Evolutionary conservation across 2,888 invertebrate genomes (phyloP).

Genomic region (Acronicta aceris): DNA sequence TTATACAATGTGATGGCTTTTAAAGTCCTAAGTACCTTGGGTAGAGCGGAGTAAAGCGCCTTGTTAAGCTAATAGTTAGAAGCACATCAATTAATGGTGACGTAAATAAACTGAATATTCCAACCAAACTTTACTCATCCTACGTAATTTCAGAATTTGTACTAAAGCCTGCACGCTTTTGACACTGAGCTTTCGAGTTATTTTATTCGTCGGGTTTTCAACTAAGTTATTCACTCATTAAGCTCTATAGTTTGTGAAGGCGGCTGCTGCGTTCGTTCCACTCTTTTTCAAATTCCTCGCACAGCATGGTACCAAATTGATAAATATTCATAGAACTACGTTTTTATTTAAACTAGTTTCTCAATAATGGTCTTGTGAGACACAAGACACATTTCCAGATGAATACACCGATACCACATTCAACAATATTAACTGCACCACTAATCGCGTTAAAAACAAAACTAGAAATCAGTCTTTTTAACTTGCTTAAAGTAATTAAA

Average conservation of each 20-base stretch:
- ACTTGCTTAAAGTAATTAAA: no score
- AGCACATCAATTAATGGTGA: background rate
- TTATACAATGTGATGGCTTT: slow-evolving; percentile 18
- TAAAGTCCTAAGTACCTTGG: slow-evolving; percentile 8
- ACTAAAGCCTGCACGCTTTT: no score
- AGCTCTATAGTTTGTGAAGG: background rate
- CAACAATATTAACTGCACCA: no score
- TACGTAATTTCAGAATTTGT: no score
- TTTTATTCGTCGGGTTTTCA: background rate
- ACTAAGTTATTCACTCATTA: slow-evolving; percentile 12
- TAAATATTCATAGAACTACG: background rate
- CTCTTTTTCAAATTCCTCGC: slow-evolving; percentile 3
- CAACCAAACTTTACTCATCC: no score
- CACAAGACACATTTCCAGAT: no score
- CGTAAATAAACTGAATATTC: background rate
- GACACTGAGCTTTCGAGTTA: no score
- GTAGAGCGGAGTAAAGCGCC: background rate
- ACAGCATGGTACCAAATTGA: background rate
- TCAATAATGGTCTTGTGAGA: no score
- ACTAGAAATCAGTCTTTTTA: no score
- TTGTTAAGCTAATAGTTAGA: slow-evolving; percentile 12
- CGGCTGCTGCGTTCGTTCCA: slow-evolving; percentile 13
- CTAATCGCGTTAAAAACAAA: no score
- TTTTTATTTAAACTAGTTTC: no score
- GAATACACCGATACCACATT: no score